A percentile compares a stretch with the other conserved stretches of the same genome.
phyloP scores from a whole-genome alignment of 2,888 invertebrate genomes.

The Synanthedon myopaeformis region DNA sequence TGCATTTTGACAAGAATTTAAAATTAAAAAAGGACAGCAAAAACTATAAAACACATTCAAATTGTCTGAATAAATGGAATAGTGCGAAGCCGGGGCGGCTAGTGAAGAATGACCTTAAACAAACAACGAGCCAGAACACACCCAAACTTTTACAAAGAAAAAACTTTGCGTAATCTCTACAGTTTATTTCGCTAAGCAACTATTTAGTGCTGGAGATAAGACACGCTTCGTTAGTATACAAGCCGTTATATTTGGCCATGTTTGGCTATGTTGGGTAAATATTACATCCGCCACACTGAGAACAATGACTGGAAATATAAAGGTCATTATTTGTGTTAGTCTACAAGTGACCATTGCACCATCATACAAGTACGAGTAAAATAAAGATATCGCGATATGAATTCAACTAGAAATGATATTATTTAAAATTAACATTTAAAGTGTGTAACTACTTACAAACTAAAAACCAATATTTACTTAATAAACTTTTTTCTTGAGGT shows the following conservation, averaged over 20 bases:
- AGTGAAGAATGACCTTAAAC: slow-evolving; percentile 3
- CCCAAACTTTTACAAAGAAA: slow-evolving; percentile 19
- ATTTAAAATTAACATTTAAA: too few relatives aligned
- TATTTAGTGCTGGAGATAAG: slow-evolving; percentile 52
- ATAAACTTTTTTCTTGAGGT: too few relatives aligned
- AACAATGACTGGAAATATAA: slow-evolving; percentile 10
- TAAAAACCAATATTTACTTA: too few relatives aligned
- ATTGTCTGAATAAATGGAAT: too few relatives aligned
- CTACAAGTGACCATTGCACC: too few relatives aligned
- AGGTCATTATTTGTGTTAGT: not conserved
- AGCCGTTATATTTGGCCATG: slow-evolving; percentile 37
- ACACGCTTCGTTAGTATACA: slow-evolving; percentile 27
- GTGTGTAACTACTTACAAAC: too few relatives aligned
- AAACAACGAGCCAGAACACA: slow-evolving; percentile 25
- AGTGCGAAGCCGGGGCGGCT: not conserved
- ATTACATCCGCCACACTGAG: slow-evolving; percentile 25
- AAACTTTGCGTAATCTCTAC: slow-evolving; percentile 34
- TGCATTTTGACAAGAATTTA: too few relatives aligned
- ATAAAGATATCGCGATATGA: too few relatives aligned
- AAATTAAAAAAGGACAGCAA: too few relatives aligned
- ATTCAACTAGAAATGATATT: too few relatives aligned
- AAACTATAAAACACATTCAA: too few relatives aligned
- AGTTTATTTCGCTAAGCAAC: slow-evolving; percentile 40
- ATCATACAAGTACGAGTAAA: too few relatives aligned
- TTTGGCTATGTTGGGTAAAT: slow-evolving; percentile 24